A percentile compares a stretch with the other conserved stretches of the same genome.
phyloP scores from a whole-genome alignment of 2,113 vertebrate genomes.

The Colistium nudipinnis region DNA sequence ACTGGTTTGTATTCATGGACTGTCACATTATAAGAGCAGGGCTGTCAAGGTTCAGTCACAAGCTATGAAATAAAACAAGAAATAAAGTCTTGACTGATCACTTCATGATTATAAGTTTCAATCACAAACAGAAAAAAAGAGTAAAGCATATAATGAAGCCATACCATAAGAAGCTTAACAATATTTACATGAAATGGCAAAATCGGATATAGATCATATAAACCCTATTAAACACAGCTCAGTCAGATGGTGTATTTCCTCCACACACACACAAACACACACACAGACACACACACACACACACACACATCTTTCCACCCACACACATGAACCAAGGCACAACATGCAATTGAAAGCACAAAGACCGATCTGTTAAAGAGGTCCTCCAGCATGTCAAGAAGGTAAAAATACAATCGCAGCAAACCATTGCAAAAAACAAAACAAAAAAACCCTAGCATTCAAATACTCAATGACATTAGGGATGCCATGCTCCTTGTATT shows the following conservation, averaged over 20 bases:
- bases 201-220: constrained; percentile 1
- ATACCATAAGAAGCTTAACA: not conserved
- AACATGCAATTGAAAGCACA: constrained; percentile 21
- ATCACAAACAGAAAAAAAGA: too few relatives aligned
- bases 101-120: too few relatives aligned
- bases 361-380: constrained; percentile 28
- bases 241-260: constrained; percentile 20
- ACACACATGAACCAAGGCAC: constrained; percentile 10
- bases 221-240: constrained; percentile 28
- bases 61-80: not conserved
- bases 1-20: constrained; percentile 1
- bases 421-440: constrained; percentile 40
- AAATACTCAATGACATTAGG: constrained; percentile 51
- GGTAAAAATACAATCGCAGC: constrained; percentile 49
- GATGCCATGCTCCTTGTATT: constrained; percentile 56
- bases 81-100: too few relatives aligned
- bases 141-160: not conserved
- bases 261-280: too few relatives aligned
- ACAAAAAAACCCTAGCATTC: constrained; percentile 20
- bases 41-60: not conserved
- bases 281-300: not conserved
- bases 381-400: constrained; percentile 36
- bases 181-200: not conserved
- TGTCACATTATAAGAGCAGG: not conserved
- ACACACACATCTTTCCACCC: constrained; percentile 15